These are phyloP conservation scores for Chrysodeixis includens DNA, from an alignment of 2,888 invertebrate species.

Conservation along the genomic window DNA sequence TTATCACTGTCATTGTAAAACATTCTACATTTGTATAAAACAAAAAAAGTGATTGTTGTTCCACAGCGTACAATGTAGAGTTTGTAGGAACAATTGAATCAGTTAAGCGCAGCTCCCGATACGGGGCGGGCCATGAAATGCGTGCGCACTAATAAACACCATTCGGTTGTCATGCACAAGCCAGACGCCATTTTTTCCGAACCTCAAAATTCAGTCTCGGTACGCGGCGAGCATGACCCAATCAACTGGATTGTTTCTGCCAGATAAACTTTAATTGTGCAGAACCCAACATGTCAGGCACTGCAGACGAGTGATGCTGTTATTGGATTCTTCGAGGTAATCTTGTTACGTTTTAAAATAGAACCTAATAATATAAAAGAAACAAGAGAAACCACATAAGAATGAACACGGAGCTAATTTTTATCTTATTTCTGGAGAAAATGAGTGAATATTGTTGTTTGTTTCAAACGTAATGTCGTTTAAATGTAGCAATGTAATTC, in stretches of 20 bases:
- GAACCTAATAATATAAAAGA: neutral
- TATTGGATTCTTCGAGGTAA: neutral
- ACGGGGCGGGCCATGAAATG: slow-evolving; percentile 28
- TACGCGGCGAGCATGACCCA: slow-evolving; percentile 34
- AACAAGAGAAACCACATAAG: neutral
- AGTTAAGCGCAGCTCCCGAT: slow-evolving; percentile 25
- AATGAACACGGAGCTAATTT: neutral
- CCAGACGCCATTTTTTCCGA: slow-evolving; percentile 29
- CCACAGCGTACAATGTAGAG: slow-evolving; percentile 36
- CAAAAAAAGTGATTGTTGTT: slow-evolving; percentile 20
- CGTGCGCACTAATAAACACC: slow-evolving; percentile 51
- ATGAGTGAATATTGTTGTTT: neutral
- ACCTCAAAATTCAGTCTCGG: slow-evolving; percentile 16
- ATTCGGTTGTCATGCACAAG: slow-evolving; percentile 40
- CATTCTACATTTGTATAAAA: slow-evolving; percentile 16
- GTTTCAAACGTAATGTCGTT: neutral
- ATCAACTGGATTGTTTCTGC: slow-evolving; percentile 33
- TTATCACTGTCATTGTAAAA: slow-evolving; percentile 19
- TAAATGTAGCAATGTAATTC: neutral
- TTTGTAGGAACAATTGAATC: slow-evolving; percentile 51
- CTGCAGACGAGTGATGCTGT: neutral
- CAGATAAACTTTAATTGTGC: slow-evolving; percentile 14
- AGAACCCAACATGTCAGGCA: neutral
- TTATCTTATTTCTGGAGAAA: neutral
- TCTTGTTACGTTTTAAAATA: neutral